These are phyloP conservation scores for western clawed frog (Xenopus tropicalis) DNA, from an alignment of 2,113 vertebrate species.

Conservation along the genomic window DNA sequence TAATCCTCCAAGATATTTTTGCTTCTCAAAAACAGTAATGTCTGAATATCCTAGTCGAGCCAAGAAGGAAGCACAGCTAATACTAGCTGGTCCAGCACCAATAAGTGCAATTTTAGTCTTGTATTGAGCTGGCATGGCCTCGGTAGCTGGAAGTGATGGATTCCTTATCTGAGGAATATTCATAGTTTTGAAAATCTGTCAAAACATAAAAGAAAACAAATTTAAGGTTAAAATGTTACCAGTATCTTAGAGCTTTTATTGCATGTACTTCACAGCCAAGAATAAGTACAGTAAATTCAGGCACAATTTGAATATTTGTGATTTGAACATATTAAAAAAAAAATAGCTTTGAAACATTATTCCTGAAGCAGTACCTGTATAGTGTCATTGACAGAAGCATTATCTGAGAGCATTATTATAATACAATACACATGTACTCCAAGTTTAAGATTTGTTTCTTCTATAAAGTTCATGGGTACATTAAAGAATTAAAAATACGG, in stretches of 20 bases:
- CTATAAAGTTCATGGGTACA: no score
- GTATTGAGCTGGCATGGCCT: constrained; percentile 69
- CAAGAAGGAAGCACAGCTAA: constrained; percentile 80
- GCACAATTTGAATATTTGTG: no score
- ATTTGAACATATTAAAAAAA: no score
- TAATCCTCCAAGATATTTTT: constrained; percentile 74
- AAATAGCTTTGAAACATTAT: no score
- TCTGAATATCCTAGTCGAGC: constrained; percentile 74
- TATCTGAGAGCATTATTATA: no score
- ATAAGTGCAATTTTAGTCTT: constrained; percentile 75
- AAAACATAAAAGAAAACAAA: not conserved
- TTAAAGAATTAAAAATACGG: no score
- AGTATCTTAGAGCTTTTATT: not conserved
- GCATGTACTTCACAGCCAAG: not conserved
- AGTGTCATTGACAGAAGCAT: no score
- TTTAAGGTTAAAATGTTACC: not conserved
- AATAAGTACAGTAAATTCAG: no score
- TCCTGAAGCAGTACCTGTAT: no score
- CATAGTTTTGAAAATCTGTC: constrained; percentile 80
- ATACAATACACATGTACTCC: no score
- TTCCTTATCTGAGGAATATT: constrained; percentile 75
- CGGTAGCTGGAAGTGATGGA: constrained; percentile 60
- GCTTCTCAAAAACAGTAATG: constrained; percentile 81
- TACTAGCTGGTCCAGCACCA: constrained; percentile 78
- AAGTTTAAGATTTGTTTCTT: no score